Evolutionary conservation across 2,797 vertebrate genomes (phyloP).

Genomic region (Pristis pectinata): DNA sequence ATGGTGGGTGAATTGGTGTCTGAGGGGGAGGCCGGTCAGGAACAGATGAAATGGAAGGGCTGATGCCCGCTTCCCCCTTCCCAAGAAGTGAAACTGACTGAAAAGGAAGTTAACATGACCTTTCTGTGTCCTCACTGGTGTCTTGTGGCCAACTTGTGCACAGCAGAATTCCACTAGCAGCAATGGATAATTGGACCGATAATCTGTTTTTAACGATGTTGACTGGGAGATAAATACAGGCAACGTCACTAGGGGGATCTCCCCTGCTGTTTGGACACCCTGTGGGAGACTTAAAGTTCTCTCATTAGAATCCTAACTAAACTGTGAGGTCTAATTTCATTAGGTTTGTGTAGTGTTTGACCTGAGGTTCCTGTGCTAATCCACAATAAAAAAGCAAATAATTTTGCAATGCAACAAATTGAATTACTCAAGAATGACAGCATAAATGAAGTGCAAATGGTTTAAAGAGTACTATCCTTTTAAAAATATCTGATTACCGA

Average conservation of each 20-base stretch:
- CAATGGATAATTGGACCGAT: neutral
- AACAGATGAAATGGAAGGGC: no score
- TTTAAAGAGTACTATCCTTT: neutral
- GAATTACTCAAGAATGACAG: neutral
- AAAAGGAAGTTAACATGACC: no score
- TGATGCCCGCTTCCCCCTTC: no score
- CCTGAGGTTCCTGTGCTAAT: no score
- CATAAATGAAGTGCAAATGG: neutral
- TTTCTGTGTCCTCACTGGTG: no score
- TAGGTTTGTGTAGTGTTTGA: no score
- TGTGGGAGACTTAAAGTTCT: neutral
- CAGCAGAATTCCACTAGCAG: no score
- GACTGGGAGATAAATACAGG: neutral
- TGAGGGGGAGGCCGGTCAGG: no score
- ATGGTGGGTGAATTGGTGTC: no score
- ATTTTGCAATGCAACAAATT: neutral
- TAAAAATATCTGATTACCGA: neutral
- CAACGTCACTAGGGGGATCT: neutral
- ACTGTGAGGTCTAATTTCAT: neutral
- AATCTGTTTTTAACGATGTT: neutral
- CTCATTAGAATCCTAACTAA: neutral
- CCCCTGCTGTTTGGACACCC: neutral
- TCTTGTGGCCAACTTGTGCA: neutral
- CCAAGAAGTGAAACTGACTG: no score
- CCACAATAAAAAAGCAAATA: neutral